These are phyloP conservation scores for Callorhinus ursinus DNA, from an alignment of 2,113 vertebrate species.

Conservation along the genomic window DNA sequence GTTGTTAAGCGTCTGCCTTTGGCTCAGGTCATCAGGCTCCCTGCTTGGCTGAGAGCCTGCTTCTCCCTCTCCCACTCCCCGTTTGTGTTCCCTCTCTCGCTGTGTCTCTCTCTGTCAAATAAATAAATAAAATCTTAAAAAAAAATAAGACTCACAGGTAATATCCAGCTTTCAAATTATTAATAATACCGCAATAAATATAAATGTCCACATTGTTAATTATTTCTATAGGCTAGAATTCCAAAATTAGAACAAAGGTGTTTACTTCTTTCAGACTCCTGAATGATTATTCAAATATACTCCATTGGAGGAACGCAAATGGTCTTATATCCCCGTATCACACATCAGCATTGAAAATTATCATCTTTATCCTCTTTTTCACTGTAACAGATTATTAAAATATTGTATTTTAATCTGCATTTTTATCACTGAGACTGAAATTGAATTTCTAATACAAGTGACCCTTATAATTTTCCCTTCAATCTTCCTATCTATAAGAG, in stretches of 20 bases:
- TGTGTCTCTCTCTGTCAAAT: no score
- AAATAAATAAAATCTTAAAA: no score
- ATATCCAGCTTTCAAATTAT: constrained; percentile 11
- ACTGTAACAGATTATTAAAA: not conserved
- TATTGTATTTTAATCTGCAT: not conserved
- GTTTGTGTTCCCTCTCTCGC: no score
- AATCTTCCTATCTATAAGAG: not conserved
- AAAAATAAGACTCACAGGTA: not conserved
- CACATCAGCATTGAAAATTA: not conserved
- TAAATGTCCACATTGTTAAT: not conserved
- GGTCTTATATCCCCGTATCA: not conserved
- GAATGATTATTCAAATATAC: not conserved
- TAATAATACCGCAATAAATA: constrained; percentile 19
- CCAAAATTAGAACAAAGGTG: not conserved
- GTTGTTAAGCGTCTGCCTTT: no score
- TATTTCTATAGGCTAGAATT: not conserved
- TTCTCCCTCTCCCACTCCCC: no score
- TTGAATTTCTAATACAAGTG: not conserved
- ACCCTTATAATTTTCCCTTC: not conserved
- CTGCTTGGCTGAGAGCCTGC: no score
- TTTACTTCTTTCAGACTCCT: not conserved
- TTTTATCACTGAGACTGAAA: not conserved
- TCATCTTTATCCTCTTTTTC: not conserved
- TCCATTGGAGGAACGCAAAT: not conserved
- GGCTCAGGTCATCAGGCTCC: no score